Evolutionary conservation across 2,888 invertebrate genomes (phyloP).

Genomic region (Willowsia nigromaculata): DNA sequence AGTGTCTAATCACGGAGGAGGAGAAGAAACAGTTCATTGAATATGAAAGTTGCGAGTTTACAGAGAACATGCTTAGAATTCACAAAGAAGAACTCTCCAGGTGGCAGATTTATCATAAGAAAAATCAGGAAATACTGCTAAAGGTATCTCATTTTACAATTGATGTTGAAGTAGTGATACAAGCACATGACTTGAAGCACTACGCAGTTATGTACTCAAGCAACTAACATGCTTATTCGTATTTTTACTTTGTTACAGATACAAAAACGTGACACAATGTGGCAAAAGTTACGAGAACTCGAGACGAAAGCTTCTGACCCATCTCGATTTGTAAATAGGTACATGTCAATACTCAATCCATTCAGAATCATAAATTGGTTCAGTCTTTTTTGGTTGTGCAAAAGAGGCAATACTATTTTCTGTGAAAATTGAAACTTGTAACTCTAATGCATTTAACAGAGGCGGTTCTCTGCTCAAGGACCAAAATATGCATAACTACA

Average conservation of each 20-base stretch:
- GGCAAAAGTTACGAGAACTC: conserved; percentile 69
- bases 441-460: conserved; percentile 42
- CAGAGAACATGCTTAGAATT: conserved; percentile 63
- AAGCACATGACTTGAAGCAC: background rate
- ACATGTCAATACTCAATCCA: too few species aligned
- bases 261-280: conserved; percentile 71
- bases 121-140: conserved; percentile 68
- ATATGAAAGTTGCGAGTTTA: conserved; percentile 63
- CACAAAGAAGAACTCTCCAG: conserved; percentile 67
- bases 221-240: background rate
- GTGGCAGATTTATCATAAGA: conserved; percentile 73
- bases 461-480: conserved; percentile 74
- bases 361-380: too few species aligned
- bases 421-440: too few species aligned
- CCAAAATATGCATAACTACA: conserved; percentile 68
- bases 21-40: conserved; percentile 66
- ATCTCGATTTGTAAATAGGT: conserved; percentile 73
- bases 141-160: too few species aligned
- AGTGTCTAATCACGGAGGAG: conserved; percentile 71
- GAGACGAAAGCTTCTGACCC: conserved; percentile 72
- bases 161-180: background rate
- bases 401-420: background rate
- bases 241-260: conserved; percentile 46
- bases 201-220: background rate
- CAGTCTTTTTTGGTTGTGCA: too few species aligned